A percentile compares a stretch with the other conserved stretches of the same genome.
phyloP scores from a whole-genome alignment of 2,113 vertebrate species.

The Egretta garzetta region DNA sequence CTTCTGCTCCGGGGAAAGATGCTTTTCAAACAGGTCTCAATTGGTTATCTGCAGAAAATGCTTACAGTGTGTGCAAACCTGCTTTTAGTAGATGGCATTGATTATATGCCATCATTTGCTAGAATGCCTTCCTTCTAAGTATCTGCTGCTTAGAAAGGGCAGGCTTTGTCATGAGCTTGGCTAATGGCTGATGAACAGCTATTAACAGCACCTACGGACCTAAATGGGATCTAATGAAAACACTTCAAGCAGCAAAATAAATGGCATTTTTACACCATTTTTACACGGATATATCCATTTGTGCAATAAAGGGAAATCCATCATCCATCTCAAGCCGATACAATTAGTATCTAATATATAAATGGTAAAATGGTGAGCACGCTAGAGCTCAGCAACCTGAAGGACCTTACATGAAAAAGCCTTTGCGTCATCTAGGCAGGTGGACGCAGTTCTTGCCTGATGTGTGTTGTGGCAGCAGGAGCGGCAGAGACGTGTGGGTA shows the following conservation, averaged over 20 bases:
- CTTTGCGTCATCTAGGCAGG: background rate
- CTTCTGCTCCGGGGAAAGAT: background rate
- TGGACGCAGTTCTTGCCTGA: background rate
- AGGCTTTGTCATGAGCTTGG: background rate
- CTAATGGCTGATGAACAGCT: background rate
- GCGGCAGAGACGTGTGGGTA: background rate
- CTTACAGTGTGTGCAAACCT: background rate
- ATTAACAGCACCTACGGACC: background rate
- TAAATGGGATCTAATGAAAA: fast-evolving
- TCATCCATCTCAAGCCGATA: background rate
- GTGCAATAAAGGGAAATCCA: background rate
- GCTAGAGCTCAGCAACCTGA: background rate
- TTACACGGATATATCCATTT: background rate
- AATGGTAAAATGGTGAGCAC: background rate
- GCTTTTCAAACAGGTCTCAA: background rate
- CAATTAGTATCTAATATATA: background rate
- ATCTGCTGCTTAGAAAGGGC: background rate
- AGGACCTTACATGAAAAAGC: background rate
- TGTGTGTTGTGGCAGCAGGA: background rate
- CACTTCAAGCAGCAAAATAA: background rate
- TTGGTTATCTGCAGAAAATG: background rate
- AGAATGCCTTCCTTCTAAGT: background rate
- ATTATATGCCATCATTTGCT: background rate
- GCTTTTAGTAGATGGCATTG: background rate
- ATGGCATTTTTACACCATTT: background rate